Percentiles rank a stretch among this genome's conserved stretches.
Evolutionary conservation across 92 coral and sea anemone genomes (phyloP).

Genomic region (Phenganax subtilis): DNA sequence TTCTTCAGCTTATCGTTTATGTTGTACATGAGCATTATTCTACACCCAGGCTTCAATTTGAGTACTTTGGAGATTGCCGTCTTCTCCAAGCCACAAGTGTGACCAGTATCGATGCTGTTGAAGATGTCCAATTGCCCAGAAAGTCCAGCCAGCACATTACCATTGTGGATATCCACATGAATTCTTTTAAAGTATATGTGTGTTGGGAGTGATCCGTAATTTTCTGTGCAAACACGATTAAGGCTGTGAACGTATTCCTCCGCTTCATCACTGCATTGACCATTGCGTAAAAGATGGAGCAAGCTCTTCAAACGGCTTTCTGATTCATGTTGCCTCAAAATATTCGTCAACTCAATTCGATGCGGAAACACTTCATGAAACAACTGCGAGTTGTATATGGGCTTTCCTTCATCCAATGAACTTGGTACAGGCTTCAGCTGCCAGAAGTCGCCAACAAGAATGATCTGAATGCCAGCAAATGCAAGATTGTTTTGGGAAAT

Average conservation of each 20-base stretch:
- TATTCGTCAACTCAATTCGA: conserved; percentile 3
- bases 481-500: not conserved
- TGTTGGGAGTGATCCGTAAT: conserved; percentile 2
- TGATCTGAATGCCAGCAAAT: conserved; percentile 27
- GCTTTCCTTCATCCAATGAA: conserved; percentile 21
- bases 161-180: conserved; percentile 11
- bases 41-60: not conserved
- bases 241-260: conserved; percentile 30
- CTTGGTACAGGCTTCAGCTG: conserved; percentile 29
- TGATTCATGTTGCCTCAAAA: not conserved
- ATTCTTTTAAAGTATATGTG: conserved; percentile 41
- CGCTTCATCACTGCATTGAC: conserved; percentile 27
- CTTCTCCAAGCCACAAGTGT: not conserved
- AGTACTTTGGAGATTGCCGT: conserved; percentile 13
- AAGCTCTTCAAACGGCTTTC: conserved; percentile 8
- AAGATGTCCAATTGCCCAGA: conserved; percentile 1
- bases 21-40: not conserved
- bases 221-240: conserved; percentile 1
- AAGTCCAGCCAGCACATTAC: not conserved
- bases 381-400: conserved; percentile 10
- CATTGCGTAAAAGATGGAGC: conserved; percentile 17
- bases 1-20: conserved; percentile 6
- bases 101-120: conserved; percentile 15
- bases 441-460: conserved; percentile 15
- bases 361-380: conserved; percentile 27